These are phyloP conservation scores for Tetragnatha montana DNA, from an alignment of 2,888 invertebrate species.

Conservation along the genomic window DNA sequence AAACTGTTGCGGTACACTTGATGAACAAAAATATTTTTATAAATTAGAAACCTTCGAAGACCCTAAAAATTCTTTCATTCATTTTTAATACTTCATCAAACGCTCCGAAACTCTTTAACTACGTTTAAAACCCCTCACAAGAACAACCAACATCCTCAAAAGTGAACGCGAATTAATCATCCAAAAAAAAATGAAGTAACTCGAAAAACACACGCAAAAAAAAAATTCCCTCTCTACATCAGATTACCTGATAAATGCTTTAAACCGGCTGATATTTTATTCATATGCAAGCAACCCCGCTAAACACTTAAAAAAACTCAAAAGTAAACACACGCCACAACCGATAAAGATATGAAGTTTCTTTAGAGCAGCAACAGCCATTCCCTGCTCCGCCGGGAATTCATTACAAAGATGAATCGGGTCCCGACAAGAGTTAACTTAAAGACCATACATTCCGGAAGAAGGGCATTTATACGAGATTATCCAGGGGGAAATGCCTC, in stretches of 20 bases:
- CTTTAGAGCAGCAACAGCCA: not conserved
- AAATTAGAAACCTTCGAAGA: too few species aligned
- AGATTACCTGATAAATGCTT: not conserved
- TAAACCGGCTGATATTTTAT: not conserved
- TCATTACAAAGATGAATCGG: slow-evolving; percentile 19
- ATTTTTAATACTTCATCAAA: too few species aligned
- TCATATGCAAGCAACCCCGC: not conserved
- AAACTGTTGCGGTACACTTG: too few species aligned
- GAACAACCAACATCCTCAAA: not conserved
- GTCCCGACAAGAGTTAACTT: slow-evolving; percentile 1
- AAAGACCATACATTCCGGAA: slow-evolving; percentile 14
- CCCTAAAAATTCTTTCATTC: too few species aligned
- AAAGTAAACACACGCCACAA: slow-evolving; percentile 4
- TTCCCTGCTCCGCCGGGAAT: not conserved
- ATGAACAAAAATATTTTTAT: too few species aligned
- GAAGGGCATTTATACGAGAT: slow-evolving; percentile 23
- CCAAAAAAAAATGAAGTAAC: not conserved
- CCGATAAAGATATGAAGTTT: slow-evolving; percentile 7
- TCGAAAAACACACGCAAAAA: not conserved
- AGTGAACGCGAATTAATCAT: not conserved
- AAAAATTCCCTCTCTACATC: not conserved
- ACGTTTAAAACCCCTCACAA: too few species aligned
- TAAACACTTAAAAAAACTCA: not conserved
- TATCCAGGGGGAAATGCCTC: not conserved
- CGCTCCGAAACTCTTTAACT: too few species aligned